Base-by-base conservation (phyloP, 2,113 vertebrate genomes). In the Callospermophilus lateralis region DNA sequence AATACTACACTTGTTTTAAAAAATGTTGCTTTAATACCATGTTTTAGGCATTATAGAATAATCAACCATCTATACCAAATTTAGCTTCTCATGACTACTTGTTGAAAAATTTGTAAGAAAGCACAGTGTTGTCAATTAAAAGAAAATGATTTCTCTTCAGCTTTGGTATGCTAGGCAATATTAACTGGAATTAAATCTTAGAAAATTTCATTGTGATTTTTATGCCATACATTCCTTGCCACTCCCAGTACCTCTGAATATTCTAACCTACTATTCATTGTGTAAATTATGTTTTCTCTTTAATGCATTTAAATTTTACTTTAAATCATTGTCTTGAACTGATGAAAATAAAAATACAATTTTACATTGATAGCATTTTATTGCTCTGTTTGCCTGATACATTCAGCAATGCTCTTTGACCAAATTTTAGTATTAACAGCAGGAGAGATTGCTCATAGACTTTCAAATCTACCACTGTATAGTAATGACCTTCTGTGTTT, bases 11-110 rank as follows among this genome's bases (percentile, higher is more conserved):
- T 94, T 78, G n/a, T 42, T 76, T 95, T 84, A 48, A 48, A 94
- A 97, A 97, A 95, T 93, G 39, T 81, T 13, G 65, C 39, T 97
- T 96, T 93, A 94, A 96, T 91, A 93, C 3, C 11, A 86, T 93
- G 39, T 88, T 77, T 93, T 70, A 93, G 74, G 15, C 22, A 79
- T 94, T 95, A 81, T 55, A 91, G 74, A 92, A 78, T 51, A 94
- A 95, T 95, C 89, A 93, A 45, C 53, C 53, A 94, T 89, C 32
- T 89, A 19, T 55, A 73, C 37, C 96, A 96, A 96, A 93, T 93
- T 96, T 93, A 96, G 96, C 86, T 73, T 74, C 74, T 94, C 42
- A 30, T 89, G 83, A 93, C 42, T 86, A n/a, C 16, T 94, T 93
- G 34, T 94, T 95, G 63, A 95, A 96, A 89, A 94, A 89, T 89